Evolutionary conservation across 2,797 vertebrate genomes (phyloP).

Genomic region (Neosilurus mollespiculum): DNA sequence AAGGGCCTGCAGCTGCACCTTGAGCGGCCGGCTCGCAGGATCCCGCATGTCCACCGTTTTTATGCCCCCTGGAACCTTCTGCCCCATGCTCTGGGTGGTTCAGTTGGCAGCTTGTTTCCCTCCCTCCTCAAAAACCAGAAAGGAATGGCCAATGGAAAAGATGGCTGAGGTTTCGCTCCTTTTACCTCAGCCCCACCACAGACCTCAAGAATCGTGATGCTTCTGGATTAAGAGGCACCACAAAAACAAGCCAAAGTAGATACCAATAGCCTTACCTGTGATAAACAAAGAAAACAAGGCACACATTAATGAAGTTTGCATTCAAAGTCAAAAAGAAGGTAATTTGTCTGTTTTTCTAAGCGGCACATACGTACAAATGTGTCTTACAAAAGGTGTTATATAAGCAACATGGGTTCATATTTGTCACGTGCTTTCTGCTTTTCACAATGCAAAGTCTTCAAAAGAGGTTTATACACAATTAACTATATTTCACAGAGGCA

Average conservation of each 20-base stretch:
- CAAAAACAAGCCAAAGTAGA: slow-evolving; percentile 46
- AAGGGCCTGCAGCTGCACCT: slow-evolving; percentile 90
- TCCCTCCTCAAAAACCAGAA: slow-evolving; percentile 52
- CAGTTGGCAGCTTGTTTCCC: slow-evolving; percentile 49
- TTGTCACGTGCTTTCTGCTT: not conserved
- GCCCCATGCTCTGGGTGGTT: slow-evolving; percentile 84
- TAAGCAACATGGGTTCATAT: not conserved
- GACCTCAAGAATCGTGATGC: slow-evolving; percentile 47
- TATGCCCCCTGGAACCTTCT: slow-evolving; percentile 97
- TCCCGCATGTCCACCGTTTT: slow-evolving; percentile 98
- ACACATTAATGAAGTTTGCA: slow-evolving; percentile 16
- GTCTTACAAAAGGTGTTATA: slow-evolving; percentile 5
- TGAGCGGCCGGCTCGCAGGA: slow-evolving; percentile 87
- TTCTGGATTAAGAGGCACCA: slow-evolving; percentile 53
- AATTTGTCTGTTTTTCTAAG: not conserved
- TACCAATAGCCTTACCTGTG: slow-evolving; percentile 65
- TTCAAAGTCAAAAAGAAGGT: slow-evolving; percentile 47
- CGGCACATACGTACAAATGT: not conserved
- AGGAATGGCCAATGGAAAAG: slow-evolving; percentile 62
- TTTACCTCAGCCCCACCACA: slow-evolving; percentile 59
- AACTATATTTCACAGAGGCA: not conserved
- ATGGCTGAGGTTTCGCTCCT: slow-evolving; percentile 58
- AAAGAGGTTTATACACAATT: not conserved
- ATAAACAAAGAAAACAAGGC: slow-evolving; percentile 18
- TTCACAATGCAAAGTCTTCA: not conserved